Percentiles rank a stretch among this genome's conserved stretches.
These are phyloP conservation scores for Periophthalmus magnuspinnatus DNA, from an alignment of 2,797 vertebrate genomes.

Conservation along the genomic window DNA sequence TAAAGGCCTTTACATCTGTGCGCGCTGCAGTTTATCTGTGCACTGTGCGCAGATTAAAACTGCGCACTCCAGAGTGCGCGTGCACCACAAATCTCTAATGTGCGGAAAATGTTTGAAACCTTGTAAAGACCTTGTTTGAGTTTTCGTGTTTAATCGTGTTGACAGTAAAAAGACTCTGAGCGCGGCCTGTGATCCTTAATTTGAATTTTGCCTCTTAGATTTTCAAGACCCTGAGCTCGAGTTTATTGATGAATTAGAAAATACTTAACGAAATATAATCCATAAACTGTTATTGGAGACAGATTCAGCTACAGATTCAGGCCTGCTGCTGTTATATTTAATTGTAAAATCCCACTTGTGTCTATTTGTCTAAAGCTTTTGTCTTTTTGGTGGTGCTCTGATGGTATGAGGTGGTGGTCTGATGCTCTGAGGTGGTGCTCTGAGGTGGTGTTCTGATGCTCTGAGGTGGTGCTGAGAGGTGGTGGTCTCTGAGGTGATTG, in stretches of 20 bases:
- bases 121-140: not conserved
- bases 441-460: too few species aligned
- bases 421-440: too few species aligned
- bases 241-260: not conserved
- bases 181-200: not conserved
- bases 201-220: not conserved
- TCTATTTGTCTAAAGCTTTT: not conserved
- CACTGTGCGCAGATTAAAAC: too few species aligned
- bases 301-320: too few species aligned
- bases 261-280: too few species aligned
- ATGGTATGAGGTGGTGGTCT: too few species aligned
- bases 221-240: not conserved
- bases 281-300: too few species aligned
- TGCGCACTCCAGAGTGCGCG: not conserved
- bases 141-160: not conserved
- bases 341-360: not conserved
- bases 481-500: too few species aligned
- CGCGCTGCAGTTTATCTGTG: slow-evolving; percentile 20
- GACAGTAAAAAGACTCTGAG: not conserved
- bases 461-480: too few species aligned
- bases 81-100: not conserved
- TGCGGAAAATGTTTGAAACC: not conserved
- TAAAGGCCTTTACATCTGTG: slow-evolving; percentile 53
- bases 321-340: too few species aligned
- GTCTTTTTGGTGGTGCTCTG: too few species aligned